A percentile compares a stretch with the other conserved stretches of the same genome.
Evolutionary conservation across 1,140 invertebrate genomes (phyloP).

Genomic region (Eurytemora carolleeae): DNA sequence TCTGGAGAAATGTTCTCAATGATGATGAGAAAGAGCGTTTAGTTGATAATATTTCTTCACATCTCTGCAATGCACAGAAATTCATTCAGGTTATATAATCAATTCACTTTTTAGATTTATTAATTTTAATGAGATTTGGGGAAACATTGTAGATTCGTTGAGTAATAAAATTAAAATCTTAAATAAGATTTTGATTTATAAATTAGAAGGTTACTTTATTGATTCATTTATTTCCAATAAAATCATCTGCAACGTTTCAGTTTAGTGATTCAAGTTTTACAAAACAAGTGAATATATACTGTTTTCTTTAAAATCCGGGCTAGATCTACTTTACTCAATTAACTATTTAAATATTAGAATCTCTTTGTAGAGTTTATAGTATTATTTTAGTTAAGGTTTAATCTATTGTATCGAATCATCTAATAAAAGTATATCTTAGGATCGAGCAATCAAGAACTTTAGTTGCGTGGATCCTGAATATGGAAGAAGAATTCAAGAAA

Average conservation of each 20-base stretch:
- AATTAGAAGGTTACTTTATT: not conserved
- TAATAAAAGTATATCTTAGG: too few species aligned
- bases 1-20: slow-evolving; percentile 60
- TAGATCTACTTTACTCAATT: too few species aligned
- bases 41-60: slow-evolving; percentile 55
- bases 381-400: too few species aligned
- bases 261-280: too few species aligned
- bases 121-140: too few species aligned
- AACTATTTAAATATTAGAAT: too few species aligned
- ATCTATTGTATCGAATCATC: too few species aligned
- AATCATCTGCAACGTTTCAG: not conserved
- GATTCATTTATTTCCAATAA: not conserved
- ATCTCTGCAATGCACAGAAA: slow-evolving; percentile 49
- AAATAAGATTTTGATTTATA: not conserved
- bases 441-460: slow-evolving; percentile 19
- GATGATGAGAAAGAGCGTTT: slow-evolving; percentile 46
- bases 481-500: slow-evolving; percentile 7
- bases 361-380: too few species aligned
- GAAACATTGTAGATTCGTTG: too few species aligned
- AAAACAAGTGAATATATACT: too few species aligned
- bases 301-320: too few species aligned
- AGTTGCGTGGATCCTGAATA: slow-evolving; percentile 16
- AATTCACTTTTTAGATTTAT: too few species aligned
- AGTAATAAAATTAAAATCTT: not conserved
- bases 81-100: slow-evolving; percentile 57